Evolutionary conservation across 2,113 vertebrate genomes (phyloP), one percentile per base, ranked within the genome.

Genomic region (Cyphomyrus discorhynchus): DNA sequence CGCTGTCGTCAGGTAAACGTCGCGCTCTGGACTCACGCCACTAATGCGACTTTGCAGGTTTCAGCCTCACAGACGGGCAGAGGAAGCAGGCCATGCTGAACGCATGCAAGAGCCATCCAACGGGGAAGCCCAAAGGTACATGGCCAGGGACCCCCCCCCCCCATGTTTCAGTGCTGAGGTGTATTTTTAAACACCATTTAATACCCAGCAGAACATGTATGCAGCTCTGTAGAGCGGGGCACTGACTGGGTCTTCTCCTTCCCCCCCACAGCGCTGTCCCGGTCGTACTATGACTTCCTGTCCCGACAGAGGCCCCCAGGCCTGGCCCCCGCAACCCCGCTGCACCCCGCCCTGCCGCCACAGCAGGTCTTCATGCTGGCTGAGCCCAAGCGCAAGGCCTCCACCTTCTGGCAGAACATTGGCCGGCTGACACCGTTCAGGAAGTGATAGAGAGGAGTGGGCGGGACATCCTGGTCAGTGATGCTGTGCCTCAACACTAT

Each of bases 361-460:
- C 97, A 98, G 93, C 98, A 99, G 90, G 97, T 97, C 92, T 97
- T 98, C 94, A 97, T 98, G 96, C 92, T 98, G 95, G 97, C 97
- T 2, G 97, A 99, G 93, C 98, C 98, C 92, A 98, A 98, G 92
- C 96, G 97, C 94, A 99, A 98, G 94, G 96, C 97, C 77, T 97
- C 97, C 88, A 97, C 98, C 93, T 99, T 99, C 96, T 99, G 98
- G 98, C 98, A 99, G 94, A 98, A 97, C 95, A 98, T 99, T 87
- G 98, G 98, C 93, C 95, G 97, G 92, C 96, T 99, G 95, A 97
- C 98, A 0, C 97, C 98, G 3, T 99, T 99, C 95, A 97, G 97
- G 91, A 99, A 98, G 94, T 98, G 91, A 93, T 87, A 27, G 45
- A 0, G 46, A 31, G 58, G 66, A 58, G 86, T 77, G 35, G 86